Base-by-base conservation (phyloP, 2,888 invertebrate genomes). In the Monopis laevigella region DNA sequence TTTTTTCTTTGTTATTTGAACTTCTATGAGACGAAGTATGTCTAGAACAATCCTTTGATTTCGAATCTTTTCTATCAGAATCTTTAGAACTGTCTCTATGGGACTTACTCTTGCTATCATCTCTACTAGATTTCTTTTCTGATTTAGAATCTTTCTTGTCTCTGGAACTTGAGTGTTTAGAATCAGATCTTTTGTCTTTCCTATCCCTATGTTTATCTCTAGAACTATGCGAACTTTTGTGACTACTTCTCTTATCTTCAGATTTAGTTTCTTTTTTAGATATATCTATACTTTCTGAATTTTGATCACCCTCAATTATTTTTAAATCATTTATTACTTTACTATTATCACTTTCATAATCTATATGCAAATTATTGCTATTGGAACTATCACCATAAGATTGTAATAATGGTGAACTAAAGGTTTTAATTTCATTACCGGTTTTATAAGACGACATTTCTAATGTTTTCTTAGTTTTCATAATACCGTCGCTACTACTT, bases 301-400 rank as follows among this genome's bases (percentile, higher is more conserved):
- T 70, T 10, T 55, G 55, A 46, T 75, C 74, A 6, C 51, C 51
- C 51, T 74, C 72, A 2, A 51, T 50, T n/a, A 50, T 35, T 51
- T 77, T 80, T 18, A 50, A 49, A 44, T 74, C 77, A 12, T 50
- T 54, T 46, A 67, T 70, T n/a, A 55, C 59, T 54, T 82, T 82
- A 48, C 77, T 80, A 40, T 81, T 81, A 48, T 80, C 80, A 52
- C 75, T 80, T 55, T 80, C 80, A 39, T 80, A 78, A 53, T 80
- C 78, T 42, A 81, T 77, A 40, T 69, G 75, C 41, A 74, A 52
- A 38, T 69, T 70, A 46, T 74, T 70, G 46, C 74, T 72, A 53
- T 77, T 80, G 1, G 80, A 80, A 52, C 75, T 82, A 39, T 77
- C 81, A 36, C 80, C 75, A 44, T 72, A 75, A 4, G 36, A 11